These are phyloP conservation scores for Petroica traversi DNA, from an alignment of 2,113 vertebrate species.

Conservation along the genomic window DNA sequence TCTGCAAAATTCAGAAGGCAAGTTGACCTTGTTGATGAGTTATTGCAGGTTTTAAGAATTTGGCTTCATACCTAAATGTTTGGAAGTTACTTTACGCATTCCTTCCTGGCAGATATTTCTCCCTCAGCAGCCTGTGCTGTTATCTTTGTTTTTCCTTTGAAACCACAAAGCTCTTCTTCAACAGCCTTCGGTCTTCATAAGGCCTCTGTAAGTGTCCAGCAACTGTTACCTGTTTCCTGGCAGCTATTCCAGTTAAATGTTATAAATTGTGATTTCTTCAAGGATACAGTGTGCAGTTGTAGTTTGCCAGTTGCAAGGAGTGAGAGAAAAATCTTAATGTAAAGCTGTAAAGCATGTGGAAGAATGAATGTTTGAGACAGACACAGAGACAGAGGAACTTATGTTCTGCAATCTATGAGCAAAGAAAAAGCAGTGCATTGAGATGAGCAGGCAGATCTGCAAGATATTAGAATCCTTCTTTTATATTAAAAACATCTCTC, in stretches of 20 bases:
- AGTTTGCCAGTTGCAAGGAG: neutral
- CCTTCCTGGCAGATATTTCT: neutral
- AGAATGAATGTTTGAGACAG: neutral
- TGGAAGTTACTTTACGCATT: neutral
- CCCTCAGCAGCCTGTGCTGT: neutral
- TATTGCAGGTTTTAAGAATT: neutral
- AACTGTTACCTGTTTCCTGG: neutral
- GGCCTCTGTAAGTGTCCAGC: neutral
- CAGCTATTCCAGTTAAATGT: neutral
- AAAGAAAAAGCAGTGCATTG: neutral
- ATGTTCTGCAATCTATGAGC: neutral
- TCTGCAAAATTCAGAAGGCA: neutral
- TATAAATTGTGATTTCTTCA: neutral
- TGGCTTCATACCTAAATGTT: neutral
- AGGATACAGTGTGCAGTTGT: neutral
- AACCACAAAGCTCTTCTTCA: neutral
- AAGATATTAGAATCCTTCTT: neutral
- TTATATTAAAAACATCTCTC: neutral
- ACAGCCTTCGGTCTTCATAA: neutral
- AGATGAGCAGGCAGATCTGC: neutral
- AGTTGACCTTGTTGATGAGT: neutral
- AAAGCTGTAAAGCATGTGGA: neutral
- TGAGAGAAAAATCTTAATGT: neutral
- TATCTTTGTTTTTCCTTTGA: conserved; percentile 17
- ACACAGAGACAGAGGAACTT: neutral